phyloP scores from a whole-genome alignment of 2,113 vertebrate genomes.

The Etia nguti region DNA sequence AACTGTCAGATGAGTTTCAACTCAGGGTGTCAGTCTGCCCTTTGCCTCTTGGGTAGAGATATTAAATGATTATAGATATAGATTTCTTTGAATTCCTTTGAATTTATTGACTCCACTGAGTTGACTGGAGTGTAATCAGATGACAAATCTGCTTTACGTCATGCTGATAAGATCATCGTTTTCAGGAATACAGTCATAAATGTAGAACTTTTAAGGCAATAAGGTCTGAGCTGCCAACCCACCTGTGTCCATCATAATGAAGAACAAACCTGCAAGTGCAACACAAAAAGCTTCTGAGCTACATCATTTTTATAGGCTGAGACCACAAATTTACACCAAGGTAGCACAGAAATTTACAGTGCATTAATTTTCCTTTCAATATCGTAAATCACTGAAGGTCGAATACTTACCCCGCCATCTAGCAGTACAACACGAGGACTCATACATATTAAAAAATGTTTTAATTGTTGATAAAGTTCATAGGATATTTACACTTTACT shows the following conservation, averaged over 20 bases:
- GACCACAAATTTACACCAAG: neutral
- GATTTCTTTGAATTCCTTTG: neutral
- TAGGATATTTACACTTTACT: neutral
- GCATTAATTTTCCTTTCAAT: neutral
- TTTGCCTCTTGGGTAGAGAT: neutral
- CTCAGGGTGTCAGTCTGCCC: neutral
- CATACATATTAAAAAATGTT: neutral
- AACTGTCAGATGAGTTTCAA: neutral
- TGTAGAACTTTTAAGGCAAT: neutral
- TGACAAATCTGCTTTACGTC: neutral
- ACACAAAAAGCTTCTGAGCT: neutral
- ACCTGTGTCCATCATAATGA: neutral
- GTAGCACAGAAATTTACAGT: neutral
- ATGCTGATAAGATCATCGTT: neutral
- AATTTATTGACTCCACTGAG: neutral
- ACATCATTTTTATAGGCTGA: neutral
- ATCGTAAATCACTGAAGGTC: neutral
- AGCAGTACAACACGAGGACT: neutral
- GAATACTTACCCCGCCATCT: neutral
- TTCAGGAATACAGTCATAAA: neutral
- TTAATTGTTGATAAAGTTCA: neutral
- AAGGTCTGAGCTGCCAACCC: neutral
- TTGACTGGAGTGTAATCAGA: neutral
- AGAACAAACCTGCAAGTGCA: neutral
- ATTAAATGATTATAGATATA: neutral